Conservation (phyloP, 2,888 invertebrate genomes). For the Eucriotettix oculatus region DNA sequence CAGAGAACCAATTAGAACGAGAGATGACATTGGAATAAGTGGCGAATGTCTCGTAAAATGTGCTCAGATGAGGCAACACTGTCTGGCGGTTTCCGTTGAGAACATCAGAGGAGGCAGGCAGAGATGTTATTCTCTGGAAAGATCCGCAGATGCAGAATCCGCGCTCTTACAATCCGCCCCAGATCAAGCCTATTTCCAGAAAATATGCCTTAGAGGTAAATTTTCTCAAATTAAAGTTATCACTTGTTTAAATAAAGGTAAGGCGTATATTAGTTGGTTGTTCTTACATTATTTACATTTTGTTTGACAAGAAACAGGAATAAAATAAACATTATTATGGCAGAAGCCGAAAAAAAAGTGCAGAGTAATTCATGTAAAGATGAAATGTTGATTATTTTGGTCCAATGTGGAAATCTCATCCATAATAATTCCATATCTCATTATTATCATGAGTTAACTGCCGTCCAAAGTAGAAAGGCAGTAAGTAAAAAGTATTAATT, state of each 20-base stretch:
- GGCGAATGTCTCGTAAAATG: slow-evolving; percentile 23
- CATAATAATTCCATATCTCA: too few species aligned
- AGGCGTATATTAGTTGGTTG: not conserved
- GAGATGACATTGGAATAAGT: slow-evolving; percentile 22
- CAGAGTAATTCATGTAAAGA: too few species aligned
- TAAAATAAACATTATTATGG: too few species aligned
- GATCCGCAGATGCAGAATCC: slow-evolving; percentile 22
- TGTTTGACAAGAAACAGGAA: too few species aligned
- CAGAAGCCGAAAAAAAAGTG: too few species aligned
- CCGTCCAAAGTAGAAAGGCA: too few species aligned
- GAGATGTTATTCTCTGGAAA: slow-evolving; percentile 25
- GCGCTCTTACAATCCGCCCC: slow-evolving; percentile 22
- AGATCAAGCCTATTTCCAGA: slow-evolving; percentile 27
- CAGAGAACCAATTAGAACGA: slow-evolving; percentile 20
- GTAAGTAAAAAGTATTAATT: too few species aligned
- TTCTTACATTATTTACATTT: too few species aligned
- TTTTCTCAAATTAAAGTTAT: too few species aligned
- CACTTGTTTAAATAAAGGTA: not conserved
- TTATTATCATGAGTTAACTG: too few species aligned
- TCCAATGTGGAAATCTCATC: too few species aligned
- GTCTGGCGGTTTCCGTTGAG: slow-evolving; percentile 23
- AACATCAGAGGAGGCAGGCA: slow-evolving; percentile 22
- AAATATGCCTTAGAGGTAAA: slow-evolving; percentile 26
- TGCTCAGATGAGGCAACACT: slow-evolving; percentile 21
- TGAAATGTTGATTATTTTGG: too few species aligned